Evolutionary conservation across 2,888 invertebrate species (phyloP), one percentile per base, ranked within the genome.

Genomic region (Abrostola tripartita): DNA sequence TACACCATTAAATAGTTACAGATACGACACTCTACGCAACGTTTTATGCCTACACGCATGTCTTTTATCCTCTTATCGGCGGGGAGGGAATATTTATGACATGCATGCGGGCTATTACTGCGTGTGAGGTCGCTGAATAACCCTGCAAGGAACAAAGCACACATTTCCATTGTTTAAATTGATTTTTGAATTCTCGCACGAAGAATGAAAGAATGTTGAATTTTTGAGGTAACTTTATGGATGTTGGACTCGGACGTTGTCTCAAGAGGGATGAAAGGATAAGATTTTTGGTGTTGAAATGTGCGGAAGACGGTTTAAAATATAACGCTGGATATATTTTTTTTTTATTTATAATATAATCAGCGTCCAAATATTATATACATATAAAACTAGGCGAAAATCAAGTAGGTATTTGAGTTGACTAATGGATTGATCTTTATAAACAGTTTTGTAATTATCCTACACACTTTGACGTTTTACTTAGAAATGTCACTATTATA

Each of bases 21-120:
- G 76, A 68, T 59, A 59, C 50, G 65, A 59, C 66, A 68, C 7
- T 5, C 36, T 14, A 7, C 24, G 24, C 24, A 4, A 12, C 12
- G 59, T 67, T 74, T 70, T 64, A 61, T 81, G 62, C 78, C 74
- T 81, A 71, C 60, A 52, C 61, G 50, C 61, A 56, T 58, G 37
- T 12, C 42, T 52, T 60, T 61, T 62, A 55, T 35, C 47, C 35
- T 37, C 50, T 68, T 64, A 65, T 70, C 75, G 57, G 35, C 35
- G 12, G 38, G 57, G 61, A 47, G 61, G 60, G 61, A 54, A 68
- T 71, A 64, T 76, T 76, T 71, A 74, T 71, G 50, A 53, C 53
- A 63, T 42, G 60, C 41, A 41, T 65, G 56, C 49, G 10, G 50
- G 68, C 62, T 58, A 56, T 71, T 63, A 66, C 61, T 14, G 60